Evolutionary conservation across 2,888 invertebrate genomes (phyloP), one percentile per base, ranked within the genome.

Genomic region (Erannis defoliaria): DNA sequence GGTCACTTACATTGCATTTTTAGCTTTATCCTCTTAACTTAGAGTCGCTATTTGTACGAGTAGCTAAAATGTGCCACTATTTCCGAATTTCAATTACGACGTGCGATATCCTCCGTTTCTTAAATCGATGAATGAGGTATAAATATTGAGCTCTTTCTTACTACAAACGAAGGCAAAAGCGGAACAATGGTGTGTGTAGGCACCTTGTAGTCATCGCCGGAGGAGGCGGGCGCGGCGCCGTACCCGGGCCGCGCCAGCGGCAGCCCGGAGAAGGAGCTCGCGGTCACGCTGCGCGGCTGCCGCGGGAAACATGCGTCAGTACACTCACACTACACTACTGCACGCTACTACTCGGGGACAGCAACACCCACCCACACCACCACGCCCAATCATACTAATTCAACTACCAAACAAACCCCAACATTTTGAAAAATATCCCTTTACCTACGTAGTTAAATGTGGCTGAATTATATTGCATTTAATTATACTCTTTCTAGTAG

Each of bases 191-290:
- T 43, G 56, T 55, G 53, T 50, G 59, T 59, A 29, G 42, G 50
- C 35, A 90, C 92, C 90, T 92, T 91, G 69, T 82, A 86, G 66
- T 92, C 91, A 62, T 90, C 90, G 67, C 78, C 68, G 58, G 79
- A 62, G 45, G 79, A 61, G 55, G 73, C 79, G 42, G 83, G 23
- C 18, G 51, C 80, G 68, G 89, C 75, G 70, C 83, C 86, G 80
- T 86, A 85, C 77, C 78, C 80, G 63, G 87, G 84, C 29, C 88
- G 85, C 72, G 86, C 74, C 72, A 89, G 83, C 51, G 88, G 88
- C 74, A 89, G 82, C 33, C 88, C 91, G 77, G 88, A 87, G 80
- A 85, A 84, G 67, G 77, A 81, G 84, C 85, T 86, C 64, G 87
- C 76, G 59, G 84, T 77, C 73, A 84, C 86, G 74, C 85, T 84